phyloP scores from a whole-genome alignment of 1,140 invertebrate species.

The Caenorhabditis latens region DNA sequence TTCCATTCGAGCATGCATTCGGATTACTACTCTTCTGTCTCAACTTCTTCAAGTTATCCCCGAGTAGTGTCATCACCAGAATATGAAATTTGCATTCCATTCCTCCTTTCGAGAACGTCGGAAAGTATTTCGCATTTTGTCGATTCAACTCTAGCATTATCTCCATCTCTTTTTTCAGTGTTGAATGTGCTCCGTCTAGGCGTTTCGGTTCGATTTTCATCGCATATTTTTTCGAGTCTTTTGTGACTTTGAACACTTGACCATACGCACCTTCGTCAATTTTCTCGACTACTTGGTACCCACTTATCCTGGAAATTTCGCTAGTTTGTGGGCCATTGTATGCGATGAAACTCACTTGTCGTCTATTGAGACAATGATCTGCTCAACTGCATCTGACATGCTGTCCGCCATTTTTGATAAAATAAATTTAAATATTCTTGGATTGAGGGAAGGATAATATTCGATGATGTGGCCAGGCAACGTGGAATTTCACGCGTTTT shows the following conservation, averaged over 20 bases:
- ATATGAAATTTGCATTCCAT: not conserved
- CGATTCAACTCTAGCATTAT: not conserved
- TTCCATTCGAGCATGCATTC: not conserved
- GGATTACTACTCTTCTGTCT: not conserved
- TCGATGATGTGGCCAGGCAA: too few relatives aligned
- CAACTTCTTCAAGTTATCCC: not conserved
- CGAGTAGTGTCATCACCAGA: not conserved
- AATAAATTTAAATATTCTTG: too few relatives aligned
- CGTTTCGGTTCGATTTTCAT: conserved; percentile 23
- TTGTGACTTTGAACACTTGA: conserved; percentile 25
- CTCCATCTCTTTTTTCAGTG: not conserved
- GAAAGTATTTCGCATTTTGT: not conserved
- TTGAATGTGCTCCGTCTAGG: not conserved
- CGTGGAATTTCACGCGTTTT: too few relatives aligned
- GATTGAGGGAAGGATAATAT: too few relatives aligned
- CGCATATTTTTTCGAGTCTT: not conserved
- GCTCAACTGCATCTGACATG: too few relatives aligned
- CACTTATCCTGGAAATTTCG: not conserved
- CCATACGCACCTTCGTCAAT: conserved; percentile 17
- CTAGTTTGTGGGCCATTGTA: too few relatives aligned
- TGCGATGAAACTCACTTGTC: too few relatives aligned
- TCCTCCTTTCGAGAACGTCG: not conserved
- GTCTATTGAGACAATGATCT: too few relatives aligned
- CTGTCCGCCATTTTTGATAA: too few relatives aligned
- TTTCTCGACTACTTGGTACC: not conserved